Evolutionary conservation across 2,888 invertebrate genomes (phyloP).

Genomic region (Lithophane socia): DNA sequence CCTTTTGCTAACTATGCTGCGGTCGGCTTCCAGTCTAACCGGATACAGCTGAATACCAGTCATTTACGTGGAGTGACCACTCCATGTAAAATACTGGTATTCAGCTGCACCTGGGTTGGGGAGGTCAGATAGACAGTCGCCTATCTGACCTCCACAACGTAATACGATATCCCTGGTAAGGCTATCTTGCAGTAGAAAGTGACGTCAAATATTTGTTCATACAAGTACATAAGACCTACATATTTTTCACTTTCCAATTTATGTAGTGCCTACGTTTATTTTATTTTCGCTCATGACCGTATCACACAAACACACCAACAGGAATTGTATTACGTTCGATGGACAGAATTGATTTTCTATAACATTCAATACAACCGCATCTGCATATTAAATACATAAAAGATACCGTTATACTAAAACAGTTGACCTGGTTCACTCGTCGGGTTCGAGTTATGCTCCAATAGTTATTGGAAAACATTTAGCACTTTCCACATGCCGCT

Average conservation of each 20-base stretch:
- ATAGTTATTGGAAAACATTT: slow-evolving; percentile 81
- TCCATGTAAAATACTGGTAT: too few species aligned
- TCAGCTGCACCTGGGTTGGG: too few species aligned
- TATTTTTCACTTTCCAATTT: neutral
- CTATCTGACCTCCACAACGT: too few species aligned
- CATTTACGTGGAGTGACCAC: too few species aligned
- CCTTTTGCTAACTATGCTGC: too few species aligned
- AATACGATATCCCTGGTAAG: too few species aligned
- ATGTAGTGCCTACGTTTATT: neutral
- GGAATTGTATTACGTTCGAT: neutral
- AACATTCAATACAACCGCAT: slow-evolving; percentile 18
- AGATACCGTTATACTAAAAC: slow-evolving; percentile 11
- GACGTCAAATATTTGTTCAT: too few species aligned
- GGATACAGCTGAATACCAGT: too few species aligned
- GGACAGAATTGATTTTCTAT: neutral
- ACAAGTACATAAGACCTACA: too few species aligned
- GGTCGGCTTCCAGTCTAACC: too few species aligned
- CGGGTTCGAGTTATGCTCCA: slow-evolving; percentile 56
- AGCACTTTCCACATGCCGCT: slow-evolving; percentile 74
- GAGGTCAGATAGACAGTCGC: too few species aligned
- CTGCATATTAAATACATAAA: slow-evolving; percentile 8
- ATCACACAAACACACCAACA: neutral
- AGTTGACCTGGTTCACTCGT: slow-evolving; percentile 46
- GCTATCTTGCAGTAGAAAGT: too few species aligned
- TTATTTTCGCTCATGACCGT: neutral